A percentile compares a stretch with the other conserved stretches of the same genome.
Conservation (phyloP, 2,888 invertebrate species). For the Drosophila engyochracea region DNA sequence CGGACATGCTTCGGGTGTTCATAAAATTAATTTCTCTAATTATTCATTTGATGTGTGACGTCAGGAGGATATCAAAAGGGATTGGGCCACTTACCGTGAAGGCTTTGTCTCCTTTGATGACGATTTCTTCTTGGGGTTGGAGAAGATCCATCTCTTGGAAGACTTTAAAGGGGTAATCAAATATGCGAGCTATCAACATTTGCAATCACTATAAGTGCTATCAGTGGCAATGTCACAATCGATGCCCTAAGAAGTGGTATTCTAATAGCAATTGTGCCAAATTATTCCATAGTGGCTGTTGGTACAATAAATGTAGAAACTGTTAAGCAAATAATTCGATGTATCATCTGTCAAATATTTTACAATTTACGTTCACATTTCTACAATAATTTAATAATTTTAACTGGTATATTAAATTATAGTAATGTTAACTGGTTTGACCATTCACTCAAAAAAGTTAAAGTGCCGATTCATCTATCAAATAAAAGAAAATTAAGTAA, state of each 20-base stretch:
- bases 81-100: no score
- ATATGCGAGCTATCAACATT: background rate
- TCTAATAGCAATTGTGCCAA: background rate
- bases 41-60: no score
- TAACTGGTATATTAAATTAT: background rate
- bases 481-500: background rate
- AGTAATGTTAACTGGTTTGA: background rate
- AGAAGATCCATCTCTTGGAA: background rate
- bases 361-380: background rate
- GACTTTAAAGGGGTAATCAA: background rate
- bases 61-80: no score
- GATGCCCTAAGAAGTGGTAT: no score
- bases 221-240: background rate
- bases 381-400: background rate
- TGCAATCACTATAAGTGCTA: background rate
- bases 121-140: background rate
- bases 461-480: background rate
- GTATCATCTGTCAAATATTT: no score
- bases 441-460: background rate
- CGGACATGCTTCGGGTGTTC: background rate
- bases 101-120: no score
- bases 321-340: background rate
- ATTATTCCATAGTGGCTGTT: no score
- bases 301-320: background rate
- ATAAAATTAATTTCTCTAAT: no score